phyloP scores from a whole-genome alignment of 2,797 vertebrate species.

The Coccyzus lansbergi region DNA sequence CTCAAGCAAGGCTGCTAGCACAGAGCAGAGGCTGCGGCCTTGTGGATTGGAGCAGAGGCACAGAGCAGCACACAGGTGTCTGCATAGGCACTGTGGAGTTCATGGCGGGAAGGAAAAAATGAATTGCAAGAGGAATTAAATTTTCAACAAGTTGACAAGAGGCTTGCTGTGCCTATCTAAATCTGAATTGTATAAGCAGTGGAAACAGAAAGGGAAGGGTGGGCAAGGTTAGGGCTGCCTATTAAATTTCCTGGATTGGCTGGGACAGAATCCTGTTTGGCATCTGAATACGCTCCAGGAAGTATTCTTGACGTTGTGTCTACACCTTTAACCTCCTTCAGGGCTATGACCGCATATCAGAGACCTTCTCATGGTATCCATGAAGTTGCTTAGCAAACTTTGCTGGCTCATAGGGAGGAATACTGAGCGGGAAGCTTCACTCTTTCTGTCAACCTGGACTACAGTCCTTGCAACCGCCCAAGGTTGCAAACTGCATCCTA shows the following conservation, averaged over 20 bases:
- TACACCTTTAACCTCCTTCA: neutral
- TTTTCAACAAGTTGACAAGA: neutral
- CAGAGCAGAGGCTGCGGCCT: slow-evolving; percentile 17
- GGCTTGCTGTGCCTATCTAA: neutral
- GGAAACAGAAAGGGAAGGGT: slow-evolving; percentile 10
- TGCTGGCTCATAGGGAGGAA: neutral
- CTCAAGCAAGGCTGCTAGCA: slow-evolving; percentile 3
- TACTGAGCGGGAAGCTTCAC: neutral
- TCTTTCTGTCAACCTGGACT: neutral
- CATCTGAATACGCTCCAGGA: neutral
- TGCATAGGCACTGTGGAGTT: neutral
- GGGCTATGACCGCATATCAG: neutral
- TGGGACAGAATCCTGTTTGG: neutral
- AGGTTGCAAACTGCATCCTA: neutral
- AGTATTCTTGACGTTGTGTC: neutral
- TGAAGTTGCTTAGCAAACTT: neutral
- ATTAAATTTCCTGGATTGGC: neutral
- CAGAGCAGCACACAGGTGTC: neutral
- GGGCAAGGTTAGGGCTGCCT: neutral
- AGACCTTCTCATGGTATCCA: neutral
- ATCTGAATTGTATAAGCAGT: neutral
- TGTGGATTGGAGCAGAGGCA: neutral
- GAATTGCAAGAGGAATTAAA: neutral
- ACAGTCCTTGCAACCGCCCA: neutral
- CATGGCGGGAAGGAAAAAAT: neutral